These are phyloP conservation scores for Trogon melanurus DNA, from an alignment of 2,113 vertebrate genomes.

Conservation along the genomic window DNA sequence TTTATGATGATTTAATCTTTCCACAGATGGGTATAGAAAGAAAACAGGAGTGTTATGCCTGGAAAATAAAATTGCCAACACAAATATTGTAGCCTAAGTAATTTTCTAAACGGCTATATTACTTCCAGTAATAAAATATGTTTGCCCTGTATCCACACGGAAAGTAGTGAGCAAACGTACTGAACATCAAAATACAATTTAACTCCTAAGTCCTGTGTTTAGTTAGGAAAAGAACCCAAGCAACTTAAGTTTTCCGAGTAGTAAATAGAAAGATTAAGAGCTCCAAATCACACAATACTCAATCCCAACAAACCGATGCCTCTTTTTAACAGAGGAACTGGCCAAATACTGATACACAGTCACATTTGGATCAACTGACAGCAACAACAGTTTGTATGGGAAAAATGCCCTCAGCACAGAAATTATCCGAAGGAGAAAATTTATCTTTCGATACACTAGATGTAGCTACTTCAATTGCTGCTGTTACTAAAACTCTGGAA, in stretches of 20 bases:
- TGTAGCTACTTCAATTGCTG: background rate
- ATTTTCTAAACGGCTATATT: background rate
- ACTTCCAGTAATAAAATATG: background rate
- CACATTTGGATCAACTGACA: background rate
- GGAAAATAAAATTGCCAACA: background rate
- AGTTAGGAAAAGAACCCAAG: background rate
- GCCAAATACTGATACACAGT: background rate
- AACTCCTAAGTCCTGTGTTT: background rate
- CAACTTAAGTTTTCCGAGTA: background rate
- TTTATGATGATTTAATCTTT: background rate
- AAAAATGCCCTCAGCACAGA: background rate
- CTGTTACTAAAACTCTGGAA: background rate
- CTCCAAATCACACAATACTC: background rate
- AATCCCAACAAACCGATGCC: background rate
- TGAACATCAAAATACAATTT: background rate
- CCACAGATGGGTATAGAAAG: background rate
- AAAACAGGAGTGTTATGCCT: background rate
- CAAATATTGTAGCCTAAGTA: background rate
- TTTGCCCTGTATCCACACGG: background rate
- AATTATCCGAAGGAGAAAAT: background rate
- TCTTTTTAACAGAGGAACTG: background rate
- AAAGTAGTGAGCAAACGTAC: background rate
- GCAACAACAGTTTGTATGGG: background rate
- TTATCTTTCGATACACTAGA: background rate
- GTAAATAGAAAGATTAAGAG: background rate